phyloP scores from a whole-genome alignment of 2,113 vertebrate species.

The Saguinus imperator region DNA sequence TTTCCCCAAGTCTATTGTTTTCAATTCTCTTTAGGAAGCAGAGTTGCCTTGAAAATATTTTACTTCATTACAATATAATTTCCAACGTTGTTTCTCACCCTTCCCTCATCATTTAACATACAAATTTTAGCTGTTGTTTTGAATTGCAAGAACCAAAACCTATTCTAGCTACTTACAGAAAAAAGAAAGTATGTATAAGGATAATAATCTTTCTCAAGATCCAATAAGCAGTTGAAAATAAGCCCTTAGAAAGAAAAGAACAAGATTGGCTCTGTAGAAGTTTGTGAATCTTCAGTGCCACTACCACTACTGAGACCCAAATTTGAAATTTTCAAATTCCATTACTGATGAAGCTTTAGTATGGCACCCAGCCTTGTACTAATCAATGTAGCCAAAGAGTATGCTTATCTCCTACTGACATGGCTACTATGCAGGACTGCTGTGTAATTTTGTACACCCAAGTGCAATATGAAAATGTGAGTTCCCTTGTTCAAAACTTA shows the following conservation, averaged over 20 bases:
- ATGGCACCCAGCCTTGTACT: background rate
- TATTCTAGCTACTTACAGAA: background rate
- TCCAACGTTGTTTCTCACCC: background rate
- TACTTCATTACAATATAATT: background rate
- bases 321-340: background rate
- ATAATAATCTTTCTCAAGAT: background rate
- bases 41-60: background rate
- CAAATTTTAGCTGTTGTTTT: background rate
- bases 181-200: background rate
- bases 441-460: background rate
- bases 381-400: background rate
- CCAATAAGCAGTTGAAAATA: background rate
- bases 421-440: background rate
- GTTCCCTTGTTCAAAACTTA: background rate
- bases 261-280: background rate
- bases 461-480: background rate
- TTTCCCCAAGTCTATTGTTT: background rate
- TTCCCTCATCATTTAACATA: background rate
- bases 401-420: background rate
- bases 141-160: background rate
- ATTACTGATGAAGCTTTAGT: background rate
- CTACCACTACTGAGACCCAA: background rate
- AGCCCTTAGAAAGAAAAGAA: background rate
- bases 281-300: background rate
- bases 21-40: background rate